Base-by-base conservation (phyloP, 2,113 vertebrate species). In the Prunella himalayana region DNA sequence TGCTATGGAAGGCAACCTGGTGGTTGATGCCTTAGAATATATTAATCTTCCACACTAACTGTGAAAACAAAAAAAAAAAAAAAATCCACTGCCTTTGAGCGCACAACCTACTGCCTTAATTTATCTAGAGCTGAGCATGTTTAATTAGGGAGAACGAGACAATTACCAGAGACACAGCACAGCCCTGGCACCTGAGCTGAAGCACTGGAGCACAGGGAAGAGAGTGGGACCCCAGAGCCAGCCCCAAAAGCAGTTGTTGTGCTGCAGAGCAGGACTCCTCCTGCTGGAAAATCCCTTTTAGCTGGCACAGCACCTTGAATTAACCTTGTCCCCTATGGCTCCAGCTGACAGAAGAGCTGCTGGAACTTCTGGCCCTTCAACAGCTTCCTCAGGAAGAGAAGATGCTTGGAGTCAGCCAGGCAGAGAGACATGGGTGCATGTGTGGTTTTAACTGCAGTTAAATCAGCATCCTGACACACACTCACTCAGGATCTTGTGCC, bases 131-230 rank as follows among this genome's bases (percentile, higher is more conserved):
- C 41, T 84, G 59, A 54, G 45, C 69, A 87, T 23, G 41, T 65
- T 84, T 95, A 86, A 86, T 77, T 77, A 78, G 69, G 56, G 56
- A 90, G 78, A 91, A 81, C 2, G 4, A 72, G 82, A 20, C 53
- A 91, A 71, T 49, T 86, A 93, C 66, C 25, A 76, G 42, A 76
- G 17, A 25, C 5, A 3, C 0, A 37, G 72, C 54, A 65, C 4
- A 54, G 41, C 49, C 54, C 35, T 60, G 68, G 73, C 41, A 56
- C 53, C 35, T 0, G 4, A 75, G 51, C 2, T 61, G 76, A 33
- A 44, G 76, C 65, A 57, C 39, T 2, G 14, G 51, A 85, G 56
- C 60, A 41, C 17, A 1, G 53, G 47, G 33, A 56, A 33, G 30
- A 45, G 11, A 51, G 33, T 64, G 61, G 44, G 35, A 66, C 22